A percentile compares a stretch with the other conserved stretches of the same genome.
These are phyloP conservation scores for Sarcophaga rosellei DNA, from an alignment of 2,888 invertebrate species.

Conservation along the genomic window DNA sequence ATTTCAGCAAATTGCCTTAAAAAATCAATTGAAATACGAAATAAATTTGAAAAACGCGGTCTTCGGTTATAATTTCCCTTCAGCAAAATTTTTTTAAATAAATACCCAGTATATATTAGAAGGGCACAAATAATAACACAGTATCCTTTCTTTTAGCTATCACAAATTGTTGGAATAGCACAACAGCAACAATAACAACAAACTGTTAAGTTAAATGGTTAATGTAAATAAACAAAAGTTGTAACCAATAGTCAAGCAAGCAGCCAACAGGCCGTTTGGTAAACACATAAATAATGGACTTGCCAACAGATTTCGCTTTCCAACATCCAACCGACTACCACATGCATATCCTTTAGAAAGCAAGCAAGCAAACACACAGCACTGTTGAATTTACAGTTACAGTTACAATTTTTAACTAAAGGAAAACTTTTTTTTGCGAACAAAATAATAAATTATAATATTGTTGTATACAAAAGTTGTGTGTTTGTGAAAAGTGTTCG, in stretches of 20 bases:
- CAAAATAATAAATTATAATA: conserved; percentile 71
- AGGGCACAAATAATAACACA: neutral
- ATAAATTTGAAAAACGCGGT: no score
- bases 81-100: no score
- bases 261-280: conserved; percentile 64
- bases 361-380: conserved; percentile 55
- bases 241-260: conserved; percentile 63
- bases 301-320: conserved; percentile 65
- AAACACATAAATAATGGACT: conserved; percentile 69
- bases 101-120: neutral
- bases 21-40: no score
- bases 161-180: conserved; percentile 10
- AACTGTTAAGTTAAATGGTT: conserved; percentile 3
- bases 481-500: conserved; percentile 45
- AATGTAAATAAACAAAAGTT: conserved; percentile 48
- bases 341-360: conserved; percentile 53
- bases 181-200: neutral
- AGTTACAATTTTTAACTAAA: conserved; percentile 59
- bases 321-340: conserved; percentile 12
- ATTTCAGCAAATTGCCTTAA: no score
- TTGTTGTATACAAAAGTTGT: conserved; percentile 48
- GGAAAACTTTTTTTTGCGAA: conserved; percentile 67
- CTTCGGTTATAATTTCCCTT: no score
- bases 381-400: conserved; percentile 48
- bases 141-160: conserved; percentile 50